A percentile compares a stretch with the other conserved stretches of the same genome.
Evolutionary conservation across 1,140 invertebrate genomes (phyloP).

Genomic region (Globodera rostochiensis): DNA sequence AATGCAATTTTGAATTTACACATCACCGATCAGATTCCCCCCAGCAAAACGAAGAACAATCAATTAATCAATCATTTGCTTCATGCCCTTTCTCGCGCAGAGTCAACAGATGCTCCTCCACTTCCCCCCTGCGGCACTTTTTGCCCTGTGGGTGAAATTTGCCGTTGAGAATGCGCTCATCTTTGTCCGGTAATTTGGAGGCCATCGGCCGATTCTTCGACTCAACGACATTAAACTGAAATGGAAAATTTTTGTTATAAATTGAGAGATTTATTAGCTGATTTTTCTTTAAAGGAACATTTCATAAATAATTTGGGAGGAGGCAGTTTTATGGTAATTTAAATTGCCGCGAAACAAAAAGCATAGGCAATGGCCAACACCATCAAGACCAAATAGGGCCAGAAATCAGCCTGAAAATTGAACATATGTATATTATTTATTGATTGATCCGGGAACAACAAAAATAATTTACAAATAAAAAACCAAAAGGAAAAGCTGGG

Average conservation of each 20-base stretch:
- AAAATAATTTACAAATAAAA: not conserved
- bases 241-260: not conserved
- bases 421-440: slow-evolving; percentile 3
- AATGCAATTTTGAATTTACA: too few relatives aligned
- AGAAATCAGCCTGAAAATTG: slow-evolving; percentile 40
- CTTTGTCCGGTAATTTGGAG: slow-evolving; percentile 42
- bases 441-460: not conserved
- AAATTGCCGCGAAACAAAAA: slow-evolving; percentile 22
- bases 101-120: slow-evolving; percentile 4
- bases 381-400: slow-evolving; percentile 43
- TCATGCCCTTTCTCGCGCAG: not conserved
- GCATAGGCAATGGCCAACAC: slow-evolving; percentile 36
- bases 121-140: not conserved
- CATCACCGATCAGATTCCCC: too few relatives aligned
- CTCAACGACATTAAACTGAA: slow-evolving; percentile 46
- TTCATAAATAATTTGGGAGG: too few relatives aligned
- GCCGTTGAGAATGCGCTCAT: slow-evolving; percentile 39
- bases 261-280: too few relatives aligned
- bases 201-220: slow-evolving; percentile 49
- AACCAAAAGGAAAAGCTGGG: slow-evolving; percentile 57
- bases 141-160: not conserved
- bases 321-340: too few relatives aligned
- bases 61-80: too few relatives aligned
- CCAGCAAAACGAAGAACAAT: too few relatives aligned
- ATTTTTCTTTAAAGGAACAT: too few relatives aligned